Base-by-base conservation (phyloP, 2,888 invertebrate genomes). In the Shargacucullia verbasci region DNA sequence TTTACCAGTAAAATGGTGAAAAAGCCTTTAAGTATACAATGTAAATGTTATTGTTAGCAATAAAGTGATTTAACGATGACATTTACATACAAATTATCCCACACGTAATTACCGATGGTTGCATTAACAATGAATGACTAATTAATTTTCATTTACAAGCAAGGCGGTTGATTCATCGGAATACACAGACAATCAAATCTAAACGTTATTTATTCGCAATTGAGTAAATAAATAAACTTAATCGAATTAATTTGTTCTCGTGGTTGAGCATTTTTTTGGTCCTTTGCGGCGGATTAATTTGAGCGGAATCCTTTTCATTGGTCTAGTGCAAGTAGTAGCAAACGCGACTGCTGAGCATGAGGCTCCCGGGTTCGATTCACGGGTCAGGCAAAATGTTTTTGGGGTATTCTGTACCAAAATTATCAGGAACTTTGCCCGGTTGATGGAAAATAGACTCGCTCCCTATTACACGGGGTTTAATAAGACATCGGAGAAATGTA, bases 151-250 rank as follows among this genome's bases (percentile, higher is more conserved):
- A 47, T 27, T 47, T 25, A 5, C 12, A 35, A n/a, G 14, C n/a
- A 49, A 27, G 29, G 7, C 3, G 14, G 5, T 11, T 68, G 69
- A 63, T 41, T 55, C 59, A 63, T 50, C 13, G 52, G 45, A 68
- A 52, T 55, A 52, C 34, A 38, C 35, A 25, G 47, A 41, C 13
- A 14, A 8, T 1, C 29, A 29, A 14, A 46, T 13, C 5, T 13
- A 13, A 63, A 8, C 3, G n/a, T 34, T 20, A 35, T 45, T 44
- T 8, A 49, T 35, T 34, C 13, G 12, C 37, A 33, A 45, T 45
- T 14, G 43, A 48, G 41, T 12, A 0, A 27, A 44, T 12, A 44
- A 39, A 0, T 31, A 38, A 34, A 20, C 1, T 35, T 9, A n/a
- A 33, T 27, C 38, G 11, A 31, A 12, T 39, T 29, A 34, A 59